phyloP scores from a whole-genome alignment of 2,888 invertebrate species.

The Andrena fulva region DNA sequence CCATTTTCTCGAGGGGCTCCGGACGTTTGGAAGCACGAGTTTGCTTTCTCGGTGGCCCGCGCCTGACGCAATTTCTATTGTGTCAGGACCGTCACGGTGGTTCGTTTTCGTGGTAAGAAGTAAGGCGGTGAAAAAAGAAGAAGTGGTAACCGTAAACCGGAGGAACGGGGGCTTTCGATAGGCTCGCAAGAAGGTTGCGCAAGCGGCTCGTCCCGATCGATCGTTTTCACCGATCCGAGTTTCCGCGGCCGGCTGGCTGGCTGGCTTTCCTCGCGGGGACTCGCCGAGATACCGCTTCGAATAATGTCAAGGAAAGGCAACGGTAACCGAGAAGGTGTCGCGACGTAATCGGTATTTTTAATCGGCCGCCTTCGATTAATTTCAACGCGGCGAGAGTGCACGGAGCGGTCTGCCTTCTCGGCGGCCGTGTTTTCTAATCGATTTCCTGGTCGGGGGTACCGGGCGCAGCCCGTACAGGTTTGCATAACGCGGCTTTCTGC shows the following conservation, averaged over 20 bases:
- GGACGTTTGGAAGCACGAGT: too few species aligned
- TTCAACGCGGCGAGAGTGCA: conserved; percentile 1
- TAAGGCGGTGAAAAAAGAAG: background rate
- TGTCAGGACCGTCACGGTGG: conserved; percentile 37
- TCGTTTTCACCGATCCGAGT: conserved; percentile 7
- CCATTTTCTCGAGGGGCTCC: too few species aligned
- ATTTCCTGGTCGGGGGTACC: conserved; percentile 67
- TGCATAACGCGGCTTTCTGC: conserved; percentile 64
- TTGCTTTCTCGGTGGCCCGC: conserved; percentile 19
- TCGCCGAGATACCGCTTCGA: conserved; percentile 27
- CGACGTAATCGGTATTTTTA: conserved; percentile 45
- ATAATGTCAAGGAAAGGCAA: conserved; percentile 73
- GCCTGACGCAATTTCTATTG: conserved; percentile 49
- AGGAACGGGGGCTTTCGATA: background rate
- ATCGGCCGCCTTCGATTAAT: conserved; percentile 35
- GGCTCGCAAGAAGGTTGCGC: background rate
- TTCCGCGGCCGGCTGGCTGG: background rate
- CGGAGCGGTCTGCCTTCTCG: background rate
- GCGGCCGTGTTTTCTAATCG: conserved; percentile 54
- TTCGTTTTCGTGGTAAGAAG: conserved; percentile 26
- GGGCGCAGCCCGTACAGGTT: conserved; percentile 49
- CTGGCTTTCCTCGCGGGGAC: background rate
- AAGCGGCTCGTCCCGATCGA: background rate
- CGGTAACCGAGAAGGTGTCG: conserved; percentile 49
- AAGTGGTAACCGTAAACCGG: background rate